Conservation (phyloP, 2,113 vertebrate genomes). For the Callithrix jacchus region DNA sequence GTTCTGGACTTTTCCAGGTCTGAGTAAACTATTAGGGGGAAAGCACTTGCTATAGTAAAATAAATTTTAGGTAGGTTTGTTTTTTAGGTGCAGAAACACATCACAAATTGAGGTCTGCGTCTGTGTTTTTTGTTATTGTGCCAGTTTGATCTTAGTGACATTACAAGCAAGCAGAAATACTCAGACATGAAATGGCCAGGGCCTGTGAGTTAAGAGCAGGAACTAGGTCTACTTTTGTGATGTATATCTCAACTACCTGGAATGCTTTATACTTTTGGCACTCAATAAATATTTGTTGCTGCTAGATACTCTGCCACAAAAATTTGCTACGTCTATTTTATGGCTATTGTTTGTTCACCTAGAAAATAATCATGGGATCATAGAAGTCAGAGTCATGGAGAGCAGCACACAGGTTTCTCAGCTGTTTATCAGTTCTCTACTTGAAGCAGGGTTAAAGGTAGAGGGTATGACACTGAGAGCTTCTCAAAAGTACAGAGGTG, state of each 20-base stretch:
- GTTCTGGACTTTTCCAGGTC: slow-evolving; percentile 14
- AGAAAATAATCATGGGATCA: slow-evolving; percentile 47
- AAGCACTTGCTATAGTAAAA: slow-evolving; percentile 4
- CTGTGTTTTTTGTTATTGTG: slow-evolving; percentile 29
- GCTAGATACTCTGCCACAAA: slow-evolving; percentile 50
- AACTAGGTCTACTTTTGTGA: slow-evolving; percentile 17
- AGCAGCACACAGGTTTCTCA: neutral
- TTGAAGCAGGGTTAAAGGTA: slow-evolving; percentile 38
- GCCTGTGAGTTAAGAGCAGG: slow-evolving; percentile 36
- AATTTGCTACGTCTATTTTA: slow-evolving; percentile 63
- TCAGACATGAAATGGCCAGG: neutral
- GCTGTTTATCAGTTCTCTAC: neutral
- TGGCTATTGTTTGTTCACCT: slow-evolving; percentile 34
- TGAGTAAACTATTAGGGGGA: neutral
- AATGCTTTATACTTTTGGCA: slow-evolving; percentile 59
- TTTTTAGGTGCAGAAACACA: slow-evolving; percentile 15
- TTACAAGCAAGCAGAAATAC: slow-evolving; percentile 37
- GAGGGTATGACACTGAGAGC: neutral
- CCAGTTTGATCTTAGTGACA: slow-evolving; percentile 13
- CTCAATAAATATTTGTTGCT: slow-evolving; percentile 65
- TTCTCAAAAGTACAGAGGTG: slow-evolving; percentile 12
- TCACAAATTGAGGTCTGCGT: slow-evolving; percentile 13
- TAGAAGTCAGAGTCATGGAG: slow-evolving; percentile 44
- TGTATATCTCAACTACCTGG: slow-evolving; percentile 14
- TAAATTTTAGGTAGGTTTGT: slow-evolving; percentile 22